These are phyloP conservation scores for Micromys minutus DNA, from an alignment of 2,113 vertebrate species.

Conservation along the genomic window DNA sequence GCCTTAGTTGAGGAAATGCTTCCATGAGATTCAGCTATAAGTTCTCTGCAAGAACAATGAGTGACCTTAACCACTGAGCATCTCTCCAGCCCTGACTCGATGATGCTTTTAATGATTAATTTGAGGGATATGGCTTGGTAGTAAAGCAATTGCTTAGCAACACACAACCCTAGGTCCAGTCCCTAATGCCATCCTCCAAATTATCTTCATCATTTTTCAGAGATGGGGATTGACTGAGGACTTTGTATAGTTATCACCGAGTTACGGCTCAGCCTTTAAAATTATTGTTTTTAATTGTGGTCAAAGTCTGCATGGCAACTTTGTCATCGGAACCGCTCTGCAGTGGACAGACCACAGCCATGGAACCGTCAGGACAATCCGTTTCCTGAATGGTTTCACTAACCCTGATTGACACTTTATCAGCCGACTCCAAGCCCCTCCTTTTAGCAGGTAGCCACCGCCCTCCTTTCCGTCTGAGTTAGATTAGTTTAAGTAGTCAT, in stretches of 20 bases:
- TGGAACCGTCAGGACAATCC: too few species aligned
- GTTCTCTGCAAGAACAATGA: background rate
- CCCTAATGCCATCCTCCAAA: background rate
- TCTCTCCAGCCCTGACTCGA: background rate
- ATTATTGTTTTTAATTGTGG: background rate
- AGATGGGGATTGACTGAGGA: background rate
- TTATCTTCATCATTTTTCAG: background rate
- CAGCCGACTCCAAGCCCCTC: rapidly evolving
- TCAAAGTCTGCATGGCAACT: background rate
- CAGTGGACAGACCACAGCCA: too few species aligned
- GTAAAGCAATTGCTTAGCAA: background rate
- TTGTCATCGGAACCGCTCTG: too few species aligned
- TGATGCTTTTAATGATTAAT: background rate
- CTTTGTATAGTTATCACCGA: background rate
- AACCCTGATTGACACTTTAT: background rate
- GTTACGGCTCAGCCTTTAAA: background rate
- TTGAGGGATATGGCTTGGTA: background rate
- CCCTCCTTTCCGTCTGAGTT: background rate
- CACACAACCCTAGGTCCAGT: background rate
- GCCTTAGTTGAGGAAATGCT: too few species aligned
- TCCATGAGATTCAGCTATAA: too few species aligned
- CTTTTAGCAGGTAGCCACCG: background rate
- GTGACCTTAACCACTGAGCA: background rate
- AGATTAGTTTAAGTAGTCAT: too few species aligned
- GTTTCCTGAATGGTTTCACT: background rate